These are phyloP conservation scores for Burhinus oedicnemus DNA, from an alignment of 2,113 vertebrate genomes.

Conservation along the genomic window DNA sequence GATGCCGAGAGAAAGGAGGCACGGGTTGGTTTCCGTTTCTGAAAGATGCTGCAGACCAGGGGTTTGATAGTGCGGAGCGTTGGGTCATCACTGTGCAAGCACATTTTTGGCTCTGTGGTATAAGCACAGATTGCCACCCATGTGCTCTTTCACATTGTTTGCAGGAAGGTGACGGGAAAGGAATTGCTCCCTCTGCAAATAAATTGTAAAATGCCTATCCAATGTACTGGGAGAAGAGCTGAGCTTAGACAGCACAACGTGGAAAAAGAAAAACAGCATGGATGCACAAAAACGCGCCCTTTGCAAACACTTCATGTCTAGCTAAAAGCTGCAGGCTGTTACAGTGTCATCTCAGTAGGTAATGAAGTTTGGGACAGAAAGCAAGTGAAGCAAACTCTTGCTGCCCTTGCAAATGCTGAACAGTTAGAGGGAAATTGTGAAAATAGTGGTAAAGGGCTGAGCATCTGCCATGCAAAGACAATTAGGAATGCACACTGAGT, in stretches of 20 bases:
- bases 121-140: background rate
- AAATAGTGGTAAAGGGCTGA: background rate
- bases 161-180: background rate
- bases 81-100: background rate
- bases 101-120: background rate
- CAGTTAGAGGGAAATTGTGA: background rate
- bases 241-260: background rate
- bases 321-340: background rate
- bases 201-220: background rate
- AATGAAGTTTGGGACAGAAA: constrained; percentile 20
- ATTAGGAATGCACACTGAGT: background rate
- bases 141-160: background rate
- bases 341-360: background rate
- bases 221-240: background rate
- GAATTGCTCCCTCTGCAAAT: constrained; percentile 32
- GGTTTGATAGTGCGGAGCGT: background rate
- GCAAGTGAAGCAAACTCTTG: background rate
- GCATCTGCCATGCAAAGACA: background rate
- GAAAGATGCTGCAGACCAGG: background rate
- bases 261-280: background rate
- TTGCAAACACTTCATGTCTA: background rate
- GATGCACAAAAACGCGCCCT: background rate
- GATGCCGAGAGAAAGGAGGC: background rate
- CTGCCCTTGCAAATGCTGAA: background rate
- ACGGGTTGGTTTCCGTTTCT: background rate